These are phyloP conservation scores for Zaprionus vittiger DNA, from an alignment of 1,140 invertebrate genomes.

Conservation along the genomic window DNA sequence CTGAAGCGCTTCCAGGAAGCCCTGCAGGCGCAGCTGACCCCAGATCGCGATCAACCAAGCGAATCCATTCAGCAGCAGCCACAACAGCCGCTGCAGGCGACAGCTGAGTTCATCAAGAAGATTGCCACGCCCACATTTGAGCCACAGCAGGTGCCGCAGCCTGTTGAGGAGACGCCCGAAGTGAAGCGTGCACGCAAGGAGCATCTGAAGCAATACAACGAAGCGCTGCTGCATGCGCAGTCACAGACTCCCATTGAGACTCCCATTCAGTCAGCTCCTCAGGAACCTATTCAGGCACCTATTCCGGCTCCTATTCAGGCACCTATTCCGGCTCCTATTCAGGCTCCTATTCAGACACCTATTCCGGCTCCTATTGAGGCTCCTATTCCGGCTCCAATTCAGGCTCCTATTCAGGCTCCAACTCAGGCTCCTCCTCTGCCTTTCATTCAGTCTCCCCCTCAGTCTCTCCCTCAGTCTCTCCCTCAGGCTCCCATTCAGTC, in stretches of 20 bases:
- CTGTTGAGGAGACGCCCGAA: slow-evolving; percentile 67
- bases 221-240: slow-evolving; percentile 43
- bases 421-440: neutral
- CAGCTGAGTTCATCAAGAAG: slow-evolving; percentile 18
- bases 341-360: too few species aligned
- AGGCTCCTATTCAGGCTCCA: neutral
- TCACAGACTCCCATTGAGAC: slow-evolving; percentile 2
- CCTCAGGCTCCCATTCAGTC: neutral
- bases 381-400: neutral
- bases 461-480: neutral
- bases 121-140: neutral
- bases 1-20: slow-evolving; percentile 63
- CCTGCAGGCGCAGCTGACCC: slow-evolving; percentile 35
- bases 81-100: neutral
- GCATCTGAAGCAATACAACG: slow-evolving; percentile 67
- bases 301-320: neutral
- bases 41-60: neutral
- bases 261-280: too few species aligned
- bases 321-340: neutral
- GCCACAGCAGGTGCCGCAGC: slow-evolving; percentile 14
- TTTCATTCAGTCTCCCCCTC: neutral
- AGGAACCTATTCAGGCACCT: too few species aligned
- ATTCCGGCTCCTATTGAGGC: neutral
- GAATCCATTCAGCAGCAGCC: neutral
- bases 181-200: slow-evolving; percentile 68